Evolutionary conservation across 2,888 invertebrate genomes (phyloP), one percentile per base, ranked within the genome.

Genomic region (Dugesia japonica): DNA sequence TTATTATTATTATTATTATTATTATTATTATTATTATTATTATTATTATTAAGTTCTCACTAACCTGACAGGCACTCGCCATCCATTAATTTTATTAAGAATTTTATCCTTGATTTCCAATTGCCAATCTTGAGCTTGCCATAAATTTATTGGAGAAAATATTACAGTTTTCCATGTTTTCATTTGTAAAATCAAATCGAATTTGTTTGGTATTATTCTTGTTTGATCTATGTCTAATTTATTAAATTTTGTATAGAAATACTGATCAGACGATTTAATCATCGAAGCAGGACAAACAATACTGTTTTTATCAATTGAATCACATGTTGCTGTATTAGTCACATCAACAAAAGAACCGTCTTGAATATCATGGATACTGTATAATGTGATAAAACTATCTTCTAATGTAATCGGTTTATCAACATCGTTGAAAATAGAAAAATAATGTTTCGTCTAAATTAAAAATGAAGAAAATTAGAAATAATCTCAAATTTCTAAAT

Each of bases 131-230:
- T 56, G 56, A 56, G 56, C 56, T 9, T 9, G 4, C 56, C 56
- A 56, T n/a, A 56, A n/a, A n/a, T 56, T 56, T 1, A 56, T 56
- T 23, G 56, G 56, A n/a, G 56, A 56, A 56, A 56, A 56, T 13
- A 56, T 4, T 9, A 56, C 56, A n/a, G 56, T 20, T 56, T 56
- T 56, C 56, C 56, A 56, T 9, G 56, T 56, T 56, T 56, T 56
- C 56, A 56, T 56, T 56, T 56, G 9, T 56, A 56, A 56, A 56
- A 56, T 56, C 56, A 56, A 56, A 56, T 56, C 56, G n/a, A 9
- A 56, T 56, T 56, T 56, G 17, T 20, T 20, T 56, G 56, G 56
- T 9, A 56, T 56, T 1, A 56, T 56, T 13, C 56, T 4, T 4
- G 23, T 23, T 56, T n/a, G 56, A 7, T 56, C 56, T 20, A 4